A percentile compares a stretch with the other conserved stretches of the same genome.
These are phyloP conservation scores for Nomada flava DNA, from an alignment of 2,888 invertebrate species.

Conservation along the genomic window DNA sequence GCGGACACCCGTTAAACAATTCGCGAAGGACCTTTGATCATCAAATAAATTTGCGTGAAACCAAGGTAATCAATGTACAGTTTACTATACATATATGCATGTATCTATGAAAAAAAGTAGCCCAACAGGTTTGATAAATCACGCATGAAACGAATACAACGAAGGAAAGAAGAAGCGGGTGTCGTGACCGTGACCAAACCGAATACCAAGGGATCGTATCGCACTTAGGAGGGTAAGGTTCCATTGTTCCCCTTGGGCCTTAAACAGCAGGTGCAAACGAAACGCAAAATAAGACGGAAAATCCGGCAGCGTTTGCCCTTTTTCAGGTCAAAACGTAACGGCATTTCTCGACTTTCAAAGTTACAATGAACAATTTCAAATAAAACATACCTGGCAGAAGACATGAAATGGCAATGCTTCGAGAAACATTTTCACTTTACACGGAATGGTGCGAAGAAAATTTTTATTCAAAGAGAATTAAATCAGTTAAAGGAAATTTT, in stretches of 20 bases:
- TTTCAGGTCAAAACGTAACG: background rate
- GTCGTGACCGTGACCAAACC: background rate
- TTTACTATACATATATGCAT: constrained; percentile 4
- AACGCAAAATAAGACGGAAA: background rate
- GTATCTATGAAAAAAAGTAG: constrained; percentile 17
- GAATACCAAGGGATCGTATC: constrained; percentile 1
- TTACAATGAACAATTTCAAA: background rate
- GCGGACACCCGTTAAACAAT: constrained; percentile 23
- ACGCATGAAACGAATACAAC: background rate
- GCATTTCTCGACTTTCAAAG: background rate
- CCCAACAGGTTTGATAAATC: constrained; percentile 40
- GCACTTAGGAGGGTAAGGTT: background rate
- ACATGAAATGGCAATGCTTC: background rate
- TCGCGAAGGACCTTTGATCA: background rate
- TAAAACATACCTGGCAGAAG: background rate
- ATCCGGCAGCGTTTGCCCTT: background rate
- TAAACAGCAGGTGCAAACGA: constrained; percentile 12
- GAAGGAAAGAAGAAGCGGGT: background rate
- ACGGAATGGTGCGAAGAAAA: too few relatives aligned
- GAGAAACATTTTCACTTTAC: background rate
- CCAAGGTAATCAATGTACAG: background rate
- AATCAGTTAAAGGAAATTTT: too few relatives aligned
- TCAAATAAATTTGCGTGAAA: constrained; percentile 12
- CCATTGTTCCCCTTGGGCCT: background rate
- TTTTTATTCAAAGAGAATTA: too few relatives aligned